Base-by-base conservation (phyloP, 2,888 invertebrate species). In the Dolichopus griseipennis region DNA sequence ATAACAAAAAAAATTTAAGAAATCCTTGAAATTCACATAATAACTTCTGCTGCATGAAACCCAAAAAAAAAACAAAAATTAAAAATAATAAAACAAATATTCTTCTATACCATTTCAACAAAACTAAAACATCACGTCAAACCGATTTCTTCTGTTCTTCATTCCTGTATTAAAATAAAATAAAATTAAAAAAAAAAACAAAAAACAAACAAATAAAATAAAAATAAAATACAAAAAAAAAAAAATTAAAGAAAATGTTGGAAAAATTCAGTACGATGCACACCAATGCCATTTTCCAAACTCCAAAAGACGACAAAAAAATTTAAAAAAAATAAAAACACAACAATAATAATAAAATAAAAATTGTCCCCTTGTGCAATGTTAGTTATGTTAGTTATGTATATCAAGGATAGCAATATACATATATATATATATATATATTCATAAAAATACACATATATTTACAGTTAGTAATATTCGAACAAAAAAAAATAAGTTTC, bases 341-440 rank as follows among this genome's bases (percentile, higher is more conserved):
- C 9, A 41, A 52, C 9, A 52, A n/a, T n/a, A n/a, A n/a, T n/a
- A 8, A 37, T n/a, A n/a, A 52, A 52, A 52, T 15, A 4, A 52
- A 52, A 18, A 52, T 52, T 52, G 52, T 52, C 52, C 52, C n/a
- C 52, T 52, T 52, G 15, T 52, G 52, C 52, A 52, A 52, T 52
- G 18, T 18, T 52, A 12, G 52, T 52, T 18, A 52, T 52, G 18
- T 18, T 52, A 12, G 52, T 52, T 18, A 52, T 18, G n/a, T 52
- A 52, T 27, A 27, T 27, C 27, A 52, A 52, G 6, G 18, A 52
- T 52, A 52, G 52, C 6, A 43, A 15, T 12, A 52, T 27, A 27
- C 27, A 27, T 27, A 27, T 27, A 27, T 27, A 2, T 5, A 27
- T 27, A 5, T 5, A 27, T 27, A 27, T 27, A 2, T 5, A 27